A percentile compares a stretch with the other conserved stretches of the same genome.
These are phyloP conservation scores for Halichoerus grypus DNA, from an alignment of 2,113 vertebrate species.

Conservation along the genomic window DNA sequence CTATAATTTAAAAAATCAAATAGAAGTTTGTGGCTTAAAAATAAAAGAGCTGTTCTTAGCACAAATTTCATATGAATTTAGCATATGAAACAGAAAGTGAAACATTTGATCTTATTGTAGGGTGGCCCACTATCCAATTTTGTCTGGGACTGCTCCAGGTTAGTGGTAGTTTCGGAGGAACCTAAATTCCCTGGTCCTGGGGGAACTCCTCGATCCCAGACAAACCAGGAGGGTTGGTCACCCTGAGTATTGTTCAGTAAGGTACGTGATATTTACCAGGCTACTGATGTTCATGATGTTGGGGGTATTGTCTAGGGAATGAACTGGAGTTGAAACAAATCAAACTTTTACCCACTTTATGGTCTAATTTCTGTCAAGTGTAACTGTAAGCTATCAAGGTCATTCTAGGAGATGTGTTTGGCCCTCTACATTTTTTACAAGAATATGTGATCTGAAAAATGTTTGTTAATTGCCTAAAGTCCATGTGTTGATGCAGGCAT, in stretches of 20 bases:
- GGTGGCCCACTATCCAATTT: background rate
- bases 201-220: background rate
- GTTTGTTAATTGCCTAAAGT: background rate
- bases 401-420: background rate
- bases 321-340: background rate
- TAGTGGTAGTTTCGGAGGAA: background rate
- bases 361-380: slow-evolving; percentile 6
- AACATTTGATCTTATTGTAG: background rate
- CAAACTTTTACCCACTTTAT: background rate
- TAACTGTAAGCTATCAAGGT: background rate
- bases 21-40: background rate
- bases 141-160: background rate
- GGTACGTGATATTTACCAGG: background rate
- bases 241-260: background rate
- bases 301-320: background rate
- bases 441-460: background rate
- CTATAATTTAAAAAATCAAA: background rate
- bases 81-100: background rate
- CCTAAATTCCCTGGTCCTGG: fast-evolving
- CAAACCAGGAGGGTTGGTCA: background rate
- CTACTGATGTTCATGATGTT: background rate
- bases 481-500: background rate
- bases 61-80: background rate
- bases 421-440: background rate
- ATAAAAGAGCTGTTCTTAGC: background rate